Conservation (phyloP, 2,113 vertebrate genomes). For the Pandion haliaetus region DNA sequence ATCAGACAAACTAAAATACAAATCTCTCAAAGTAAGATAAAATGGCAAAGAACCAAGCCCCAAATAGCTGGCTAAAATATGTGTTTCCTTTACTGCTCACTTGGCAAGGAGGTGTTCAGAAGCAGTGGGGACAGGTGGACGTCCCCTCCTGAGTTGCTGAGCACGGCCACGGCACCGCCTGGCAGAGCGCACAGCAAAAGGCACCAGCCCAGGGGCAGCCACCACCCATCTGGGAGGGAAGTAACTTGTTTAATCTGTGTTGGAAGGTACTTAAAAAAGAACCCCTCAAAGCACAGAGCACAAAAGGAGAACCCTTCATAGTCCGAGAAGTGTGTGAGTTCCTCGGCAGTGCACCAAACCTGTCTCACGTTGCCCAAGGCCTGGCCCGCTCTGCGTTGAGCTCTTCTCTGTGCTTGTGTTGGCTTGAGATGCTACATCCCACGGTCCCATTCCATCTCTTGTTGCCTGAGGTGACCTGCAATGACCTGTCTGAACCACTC, state of each 20-base stretch:
- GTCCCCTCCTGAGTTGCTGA: not conserved
- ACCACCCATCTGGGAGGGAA: not conserved
- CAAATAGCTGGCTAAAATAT: not conserved
- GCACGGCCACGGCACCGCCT: accelerated
- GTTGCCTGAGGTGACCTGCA: not conserved
- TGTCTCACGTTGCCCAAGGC: not conserved
- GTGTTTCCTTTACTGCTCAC: not conserved
- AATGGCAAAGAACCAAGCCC: not conserved
- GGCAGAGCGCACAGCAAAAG: not conserved
- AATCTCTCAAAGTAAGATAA: not conserved
- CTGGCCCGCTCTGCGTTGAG: not conserved
- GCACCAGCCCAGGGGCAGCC: not conserved
- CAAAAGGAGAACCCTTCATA: not conserved
- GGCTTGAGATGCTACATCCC: not conserved
- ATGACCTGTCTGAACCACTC: not conserved
- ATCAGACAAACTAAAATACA: not conserved
- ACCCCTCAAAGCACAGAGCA: not conserved
- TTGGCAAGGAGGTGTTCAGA: not conserved
- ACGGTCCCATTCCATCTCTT: not conserved
- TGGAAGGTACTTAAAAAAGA: not conserved
- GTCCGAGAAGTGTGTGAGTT: not conserved
- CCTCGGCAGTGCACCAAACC: not conserved
- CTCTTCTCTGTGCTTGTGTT: not conserved
- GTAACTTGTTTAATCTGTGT: not conserved
- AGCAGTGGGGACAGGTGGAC: not conserved